These are phyloP conservation scores for Atherinomorus stipes DNA, from an alignment of 2,113 vertebrate species.

Conservation along the genomic window DNA sequence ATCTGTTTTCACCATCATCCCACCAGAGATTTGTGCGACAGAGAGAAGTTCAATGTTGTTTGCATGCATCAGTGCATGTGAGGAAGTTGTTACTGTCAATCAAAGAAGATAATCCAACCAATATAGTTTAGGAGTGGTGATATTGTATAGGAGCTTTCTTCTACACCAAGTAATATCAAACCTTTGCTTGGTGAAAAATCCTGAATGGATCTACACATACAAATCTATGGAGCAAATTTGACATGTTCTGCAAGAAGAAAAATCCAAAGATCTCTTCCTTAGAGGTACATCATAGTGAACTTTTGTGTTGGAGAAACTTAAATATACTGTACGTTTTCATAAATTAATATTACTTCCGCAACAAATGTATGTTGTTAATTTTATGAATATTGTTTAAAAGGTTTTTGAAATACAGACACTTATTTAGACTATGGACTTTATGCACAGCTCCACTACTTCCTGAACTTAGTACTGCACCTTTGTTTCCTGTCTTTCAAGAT, in stretches of 20 bases:
- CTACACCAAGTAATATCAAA: background rate
- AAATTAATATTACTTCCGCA: background rate
- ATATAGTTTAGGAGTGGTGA: background rate
- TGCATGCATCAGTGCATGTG: background rate
- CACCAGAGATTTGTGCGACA: background rate
- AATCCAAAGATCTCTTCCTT: background rate
- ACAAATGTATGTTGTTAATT: background rate
- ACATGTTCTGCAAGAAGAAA: too few species aligned
- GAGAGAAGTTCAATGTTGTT: background rate
- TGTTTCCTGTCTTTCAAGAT: too few species aligned
- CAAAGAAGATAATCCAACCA: background rate
- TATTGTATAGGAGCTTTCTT: too few species aligned
- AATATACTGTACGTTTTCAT: too few species aligned
- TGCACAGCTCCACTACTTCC: too few species aligned
- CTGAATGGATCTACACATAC: background rate
- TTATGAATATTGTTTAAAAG: background rate
- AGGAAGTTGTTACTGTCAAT: background rate
- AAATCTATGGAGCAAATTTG: too few species aligned
- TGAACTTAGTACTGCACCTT: too few species aligned
- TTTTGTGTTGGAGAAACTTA: background rate
- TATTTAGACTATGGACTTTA: background rate
- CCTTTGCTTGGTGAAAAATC: background rate
- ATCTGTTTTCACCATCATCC: slow-evolving; percentile 26
- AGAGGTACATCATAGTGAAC: background rate
- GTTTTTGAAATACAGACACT: background rate